phyloP scores from a whole-genome alignment of 2,888 invertebrate species.

The Hemithea aestivaria region DNA sequence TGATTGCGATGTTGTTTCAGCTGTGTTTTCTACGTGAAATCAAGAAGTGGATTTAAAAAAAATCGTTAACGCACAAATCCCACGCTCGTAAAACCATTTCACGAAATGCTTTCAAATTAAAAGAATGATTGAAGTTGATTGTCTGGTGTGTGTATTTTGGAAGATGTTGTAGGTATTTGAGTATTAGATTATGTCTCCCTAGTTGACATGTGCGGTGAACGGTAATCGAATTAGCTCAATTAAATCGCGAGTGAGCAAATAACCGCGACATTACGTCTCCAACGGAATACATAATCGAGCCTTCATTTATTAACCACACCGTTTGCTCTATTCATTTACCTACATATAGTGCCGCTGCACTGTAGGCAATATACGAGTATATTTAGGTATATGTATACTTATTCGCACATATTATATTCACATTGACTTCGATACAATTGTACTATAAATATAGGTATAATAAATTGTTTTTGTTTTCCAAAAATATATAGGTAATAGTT shows the following conservation, averaged over 20 bases:
- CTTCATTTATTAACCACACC: conserved; percentile 41
- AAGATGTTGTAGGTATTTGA: conserved; percentile 35
- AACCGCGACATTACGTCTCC: conserved; percentile 48
- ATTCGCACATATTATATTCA: too few relatives aligned
- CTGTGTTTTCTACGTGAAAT: conserved; percentile 56
- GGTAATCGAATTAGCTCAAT: conserved; percentile 54
- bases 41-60: conserved; percentile 55
- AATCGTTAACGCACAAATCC: conserved; percentile 74
- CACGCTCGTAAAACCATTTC: conserved; percentile 79
- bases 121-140: conserved; percentile 33
- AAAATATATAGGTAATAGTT: too few relatives aligned
- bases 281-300: conserved; percentile 57
- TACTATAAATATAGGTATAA: too few relatives aligned
- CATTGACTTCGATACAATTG: too few relatives aligned
- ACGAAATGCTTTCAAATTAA: conserved; percentile 73
- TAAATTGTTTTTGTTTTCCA: too few relatives aligned
- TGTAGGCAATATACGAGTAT: too few relatives aligned
- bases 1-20: conserved; percentile 62
- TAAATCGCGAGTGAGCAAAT: conserved; percentile 49
- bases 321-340: conserved; percentile 11
- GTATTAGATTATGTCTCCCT: conserved; percentile 42
- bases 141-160: conserved; percentile 32
- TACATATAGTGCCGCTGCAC: too few relatives aligned
- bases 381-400: too few relatives aligned
- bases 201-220: conserved; percentile 42